Base-by-base conservation (phyloP, 2,113 vertebrate species). In the Capreolus pygargus region DNA sequence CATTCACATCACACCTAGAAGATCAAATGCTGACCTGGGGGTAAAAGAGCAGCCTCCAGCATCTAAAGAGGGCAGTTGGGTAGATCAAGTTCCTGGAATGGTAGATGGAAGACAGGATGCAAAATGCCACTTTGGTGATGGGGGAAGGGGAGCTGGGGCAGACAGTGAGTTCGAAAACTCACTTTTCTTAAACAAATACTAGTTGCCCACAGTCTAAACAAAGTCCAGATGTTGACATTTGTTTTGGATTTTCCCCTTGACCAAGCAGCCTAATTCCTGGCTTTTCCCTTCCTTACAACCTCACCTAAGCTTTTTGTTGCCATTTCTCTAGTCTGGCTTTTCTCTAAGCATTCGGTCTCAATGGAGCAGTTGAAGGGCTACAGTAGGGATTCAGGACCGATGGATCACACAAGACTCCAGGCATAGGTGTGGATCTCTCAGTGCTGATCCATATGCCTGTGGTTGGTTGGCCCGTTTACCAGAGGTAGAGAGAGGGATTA, bases 321-420 rank as follows among this genome's bases (percentile, higher is more conserved):
- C 55, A 10, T 47, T 58, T 67, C 3, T 33, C 6, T 23, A 61
- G 23, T 81, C 10, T 86, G 3, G 2, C 39, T 94, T 89, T 89
- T 67, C 61, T 92, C 55, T n/a, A n/a, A 30, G 57, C 1, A 3
- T 28, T 64, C 3, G 3, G 36, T 17, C 21, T 55, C 58, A 45
- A 0, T 21, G 67, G 16, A 25, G 27, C 28, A 11, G 1, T 78
- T 23, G 33, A 84, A 92, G 27, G n/a, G 43, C 21, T 21, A 4
- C 5, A 17, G 21, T 36, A 1, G 0, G 2, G 21, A 25, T 13
- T 1, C n/a, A 47, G 57, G 27, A 88, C 23, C 11, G 13, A 30
- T 36, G 47, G 19, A 17, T 45, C 52, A 33, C 27, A 30, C 23
- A 30, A 43, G 54, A 78, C 55, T 30, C 50, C 6, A 7, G 7